Evolutionary conservation across 2,888 invertebrate genomes (phyloP).

Genomic region (Barypeithes pellucidus): DNA sequence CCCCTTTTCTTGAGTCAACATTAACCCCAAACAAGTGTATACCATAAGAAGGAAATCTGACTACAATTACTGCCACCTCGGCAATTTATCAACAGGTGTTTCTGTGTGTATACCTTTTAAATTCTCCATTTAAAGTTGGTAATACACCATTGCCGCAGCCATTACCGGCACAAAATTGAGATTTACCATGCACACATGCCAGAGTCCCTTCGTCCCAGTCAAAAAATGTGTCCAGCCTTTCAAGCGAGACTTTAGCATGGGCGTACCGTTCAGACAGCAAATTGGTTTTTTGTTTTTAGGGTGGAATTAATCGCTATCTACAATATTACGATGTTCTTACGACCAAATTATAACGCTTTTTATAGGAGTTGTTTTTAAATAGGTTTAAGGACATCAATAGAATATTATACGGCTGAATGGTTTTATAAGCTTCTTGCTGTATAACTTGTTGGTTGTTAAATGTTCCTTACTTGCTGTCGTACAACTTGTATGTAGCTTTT

Average conservation of each 20-base stretch:
- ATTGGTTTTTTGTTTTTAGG: no score
- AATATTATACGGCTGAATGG: no score
- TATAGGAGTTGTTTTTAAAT: no score
- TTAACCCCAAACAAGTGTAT: constrained; percentile 13
- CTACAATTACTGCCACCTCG: not conserved
- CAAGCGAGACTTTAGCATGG: not conserved
- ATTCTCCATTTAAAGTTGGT: constrained; percentile 1
- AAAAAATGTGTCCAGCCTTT: not conserved
- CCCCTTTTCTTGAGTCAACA: not conserved
- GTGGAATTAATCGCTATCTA: no score
- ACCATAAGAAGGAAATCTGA: not conserved
- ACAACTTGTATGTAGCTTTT: no score
- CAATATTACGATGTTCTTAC: no score
- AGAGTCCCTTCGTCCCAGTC: not conserved
- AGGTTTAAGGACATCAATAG: no score
- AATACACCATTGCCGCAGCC: not conserved
- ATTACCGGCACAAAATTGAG: constrained; percentile 2
- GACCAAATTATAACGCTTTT: no score
- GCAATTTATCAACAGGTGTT: constrained; percentile 11
- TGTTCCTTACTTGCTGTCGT: no score
- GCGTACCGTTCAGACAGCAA: no score
- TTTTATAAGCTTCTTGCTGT: no score
- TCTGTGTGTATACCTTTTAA: not conserved
- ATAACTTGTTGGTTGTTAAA: no score
- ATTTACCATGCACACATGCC: constrained; percentile 16